Base-by-base conservation (phyloP, 1,140 invertebrate genomes). In the Rhizoglyphus robini region DNA sequence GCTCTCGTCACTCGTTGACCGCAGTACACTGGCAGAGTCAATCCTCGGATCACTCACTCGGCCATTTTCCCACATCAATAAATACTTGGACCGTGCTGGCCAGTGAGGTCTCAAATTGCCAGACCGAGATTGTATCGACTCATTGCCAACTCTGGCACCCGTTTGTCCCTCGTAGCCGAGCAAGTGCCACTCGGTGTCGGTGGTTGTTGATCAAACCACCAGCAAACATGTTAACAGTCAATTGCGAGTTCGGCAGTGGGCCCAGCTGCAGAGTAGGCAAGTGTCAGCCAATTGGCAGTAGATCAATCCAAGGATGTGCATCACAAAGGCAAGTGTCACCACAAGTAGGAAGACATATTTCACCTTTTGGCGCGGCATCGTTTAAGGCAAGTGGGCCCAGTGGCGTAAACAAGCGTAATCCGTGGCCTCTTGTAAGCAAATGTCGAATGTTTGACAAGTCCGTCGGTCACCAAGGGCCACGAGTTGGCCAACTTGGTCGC, bases 1-100 rank as follows among this genome's bases (percentile, higher is more conserved):
- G 51, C 51, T 20, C 8, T 54, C 51, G 20, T 54, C 8, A 5
- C 41, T 46, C 51, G 23, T 20, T 54, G 51, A 54, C 51, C 51
- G 31, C 51, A 54, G 23, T 8, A 41, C 36, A 41, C 36, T 41
- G 36, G 36, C 36, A 54, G 31, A 54, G 51, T 54, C 51, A 54
- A 54, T 54, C 51, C 8, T 23, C 41, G 41, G 41, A 46, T 46
- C 41, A 46, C 15, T 23, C 15, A 32, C 5, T 27, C 51, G 18
- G 36, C 31, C 51, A 54, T 23, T 54, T 54, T 54, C 51, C 51
- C 51, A 54, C 51, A 54, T 54, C 51, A 54, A 54, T 54, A 54
- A 32, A 25, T 25, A 41, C 18, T 41, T 18, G 36, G 36, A 11
- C 36, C 36, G 36, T 41, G 8, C 36, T 8, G 36, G n/a, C n/a